Conservation (phyloP, 2,113 vertebrate genomes). For the Indicator indicator region DNA sequence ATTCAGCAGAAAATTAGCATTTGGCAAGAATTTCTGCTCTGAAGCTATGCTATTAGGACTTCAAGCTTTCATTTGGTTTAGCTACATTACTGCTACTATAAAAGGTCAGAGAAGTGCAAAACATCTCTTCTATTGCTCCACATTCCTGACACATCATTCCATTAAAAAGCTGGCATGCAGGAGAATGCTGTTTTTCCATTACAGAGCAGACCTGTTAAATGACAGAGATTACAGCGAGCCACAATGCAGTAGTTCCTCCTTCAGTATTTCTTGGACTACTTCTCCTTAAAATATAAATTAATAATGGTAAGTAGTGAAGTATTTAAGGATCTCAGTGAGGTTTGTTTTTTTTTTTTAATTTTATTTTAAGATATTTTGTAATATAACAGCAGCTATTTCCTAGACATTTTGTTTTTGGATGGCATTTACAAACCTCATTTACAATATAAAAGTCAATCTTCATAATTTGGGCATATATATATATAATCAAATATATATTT, state of each 20-base stretch:
- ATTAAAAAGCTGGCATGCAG: neutral
- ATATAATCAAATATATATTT: neutral
- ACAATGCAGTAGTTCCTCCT: neutral
- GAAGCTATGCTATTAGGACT: neutral
- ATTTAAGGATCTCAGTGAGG: neutral
- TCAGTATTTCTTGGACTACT: neutral
- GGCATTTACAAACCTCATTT: neutral
- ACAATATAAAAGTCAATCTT: neutral
- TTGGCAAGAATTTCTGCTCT: neutral
- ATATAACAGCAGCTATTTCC: neutral
- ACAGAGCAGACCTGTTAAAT: neutral
- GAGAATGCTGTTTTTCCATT: neutral
- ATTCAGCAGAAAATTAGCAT: neutral
- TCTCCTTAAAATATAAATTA: neutral
- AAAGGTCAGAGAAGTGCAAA: constrained; percentile 37
- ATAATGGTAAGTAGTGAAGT: neutral
- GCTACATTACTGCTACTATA: neutral
- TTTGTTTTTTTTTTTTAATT: neutral
- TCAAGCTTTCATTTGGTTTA: constrained; percentile 23
- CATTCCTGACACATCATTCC: neutral
- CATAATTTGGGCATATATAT: neutral
- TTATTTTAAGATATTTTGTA: neutral
- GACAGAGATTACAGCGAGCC: neutral
- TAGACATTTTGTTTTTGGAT: neutral
- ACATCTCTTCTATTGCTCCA: neutral